phyloP scores from a whole-genome alignment of 2,797 vertebrate species.

The Vespertilio murinus region DNA sequence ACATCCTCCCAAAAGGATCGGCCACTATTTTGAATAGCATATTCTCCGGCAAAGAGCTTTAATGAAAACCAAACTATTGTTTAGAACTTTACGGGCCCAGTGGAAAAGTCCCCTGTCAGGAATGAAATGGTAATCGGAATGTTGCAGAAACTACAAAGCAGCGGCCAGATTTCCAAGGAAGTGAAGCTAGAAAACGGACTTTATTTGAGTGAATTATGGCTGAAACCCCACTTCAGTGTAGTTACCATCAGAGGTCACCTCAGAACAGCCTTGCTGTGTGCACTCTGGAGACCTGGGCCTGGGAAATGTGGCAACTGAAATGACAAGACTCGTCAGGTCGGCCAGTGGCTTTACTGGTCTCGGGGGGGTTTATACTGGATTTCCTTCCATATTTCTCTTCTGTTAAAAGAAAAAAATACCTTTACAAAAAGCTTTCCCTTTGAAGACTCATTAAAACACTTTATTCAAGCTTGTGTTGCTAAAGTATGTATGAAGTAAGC shows the following conservation, averaged over 20 bases:
- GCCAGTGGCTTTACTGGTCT: constrained; percentile 62
- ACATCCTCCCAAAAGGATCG: neutral
- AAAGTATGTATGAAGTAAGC: constrained; percentile 84
- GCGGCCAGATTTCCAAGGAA: neutral
- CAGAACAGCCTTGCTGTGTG: neutral
- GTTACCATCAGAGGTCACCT: neutral
- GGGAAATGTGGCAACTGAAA: constrained; percentile 49
- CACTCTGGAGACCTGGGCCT: neutral
- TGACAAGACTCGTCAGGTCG: constrained; percentile 47
- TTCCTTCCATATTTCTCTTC: neutral
- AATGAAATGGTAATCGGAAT: constrained; percentile 2
- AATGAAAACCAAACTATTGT: neutral
- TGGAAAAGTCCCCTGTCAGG: neutral
- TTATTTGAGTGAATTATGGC: neutral
- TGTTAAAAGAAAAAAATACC: neutral
- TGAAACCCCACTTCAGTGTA: neutral
- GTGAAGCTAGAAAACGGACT: neutral
- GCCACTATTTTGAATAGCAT: neutral
- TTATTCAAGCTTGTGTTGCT: constrained; percentile 88
- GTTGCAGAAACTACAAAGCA: neutral
- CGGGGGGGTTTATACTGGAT: constrained; percentile 34
- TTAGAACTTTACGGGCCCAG: constrained; percentile 29
- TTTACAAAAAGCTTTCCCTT: constrained; percentile 69
- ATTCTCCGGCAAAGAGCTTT: neutral
- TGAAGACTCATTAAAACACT: constrained; percentile 78